These are phyloP conservation scores for Tenthredo mesomela DNA, from an alignment of 2,888 invertebrate species.

Conservation along the genomic window DNA sequence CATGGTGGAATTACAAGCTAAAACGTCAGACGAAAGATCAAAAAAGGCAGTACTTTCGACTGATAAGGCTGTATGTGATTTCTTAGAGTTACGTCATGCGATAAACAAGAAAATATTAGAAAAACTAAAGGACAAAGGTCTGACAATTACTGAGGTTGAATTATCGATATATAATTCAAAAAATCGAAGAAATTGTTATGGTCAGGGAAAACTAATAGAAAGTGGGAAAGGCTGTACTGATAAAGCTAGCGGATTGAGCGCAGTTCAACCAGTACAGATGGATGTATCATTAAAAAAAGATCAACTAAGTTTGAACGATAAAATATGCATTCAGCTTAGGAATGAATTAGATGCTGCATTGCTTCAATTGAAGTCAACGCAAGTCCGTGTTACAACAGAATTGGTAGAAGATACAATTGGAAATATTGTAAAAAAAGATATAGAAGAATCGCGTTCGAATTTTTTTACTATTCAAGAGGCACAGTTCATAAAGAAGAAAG, in stretches of 20 bases:
- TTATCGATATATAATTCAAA: constrained; percentile 62
- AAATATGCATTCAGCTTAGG: constrained; percentile 51
- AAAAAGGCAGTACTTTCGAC: constrained; percentile 58
- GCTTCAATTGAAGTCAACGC: constrained; percentile 46
- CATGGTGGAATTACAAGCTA: constrained; percentile 57
- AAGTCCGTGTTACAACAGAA: constrained; percentile 42
- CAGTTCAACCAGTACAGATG: constrained; percentile 33
- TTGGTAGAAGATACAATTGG: constrained; percentile 50
- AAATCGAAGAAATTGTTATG: constrained; percentile 61
- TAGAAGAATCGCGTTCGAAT: constrained; percentile 11
- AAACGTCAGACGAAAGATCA: constrained; percentile 33
- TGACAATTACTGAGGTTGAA: constrained; percentile 61
- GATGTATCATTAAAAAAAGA: constrained; percentile 45
- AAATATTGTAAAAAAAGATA: constrained; percentile 24
- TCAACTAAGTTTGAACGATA: constrained; percentile 39
- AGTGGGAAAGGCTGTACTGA: constrained; percentile 53
- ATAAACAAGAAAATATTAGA: constrained; percentile 59
- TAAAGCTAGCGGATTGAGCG: constrained; percentile 51
- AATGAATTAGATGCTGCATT: constrained; percentile 50
- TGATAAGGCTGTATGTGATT: constrained; percentile 58
- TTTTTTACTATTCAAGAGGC: constrained; percentile 43
- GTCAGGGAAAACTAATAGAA: constrained; percentile 61
- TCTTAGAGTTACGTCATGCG: constrained; percentile 59
- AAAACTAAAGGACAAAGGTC: constrained; percentile 58
- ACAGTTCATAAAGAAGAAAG: constrained; percentile 31